A percentile compares a stretch with the other conserved stretches of the same genome.
Evolutionary conservation across 2,888 invertebrate species (phyloP).

Genomic region (Oscheius sp.): DNA sequence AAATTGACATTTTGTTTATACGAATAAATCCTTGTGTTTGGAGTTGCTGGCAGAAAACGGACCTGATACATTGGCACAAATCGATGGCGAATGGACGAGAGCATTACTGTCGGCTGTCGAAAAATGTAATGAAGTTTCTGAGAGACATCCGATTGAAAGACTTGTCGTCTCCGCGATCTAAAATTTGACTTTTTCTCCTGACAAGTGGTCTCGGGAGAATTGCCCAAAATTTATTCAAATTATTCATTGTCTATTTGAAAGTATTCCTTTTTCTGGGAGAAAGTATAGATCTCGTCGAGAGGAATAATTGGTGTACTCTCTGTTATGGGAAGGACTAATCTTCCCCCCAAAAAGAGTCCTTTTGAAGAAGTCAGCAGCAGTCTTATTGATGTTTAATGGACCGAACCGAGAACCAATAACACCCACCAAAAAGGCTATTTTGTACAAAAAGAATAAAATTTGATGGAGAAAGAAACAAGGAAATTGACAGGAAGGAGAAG

Average conservation of each 20-base stretch:
- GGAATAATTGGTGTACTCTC: background rate
- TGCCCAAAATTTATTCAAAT: background rate
- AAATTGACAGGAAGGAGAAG: no score
- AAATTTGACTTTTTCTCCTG: slow-evolving; percentile 2
- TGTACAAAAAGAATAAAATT: background rate
- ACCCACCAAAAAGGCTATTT: background rate
- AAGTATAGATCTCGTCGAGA: no score
- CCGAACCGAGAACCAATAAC: slow-evolving; percentile 12
- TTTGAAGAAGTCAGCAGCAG: background rate
- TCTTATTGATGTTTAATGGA: slow-evolving; percentile 23
- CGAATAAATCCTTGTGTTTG: slow-evolving; percentile 10
- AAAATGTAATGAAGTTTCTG: slow-evolving; percentile 54
- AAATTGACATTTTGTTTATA: slow-evolving; percentile 22
- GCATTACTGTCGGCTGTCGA: slow-evolving; percentile 48
- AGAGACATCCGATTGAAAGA: slow-evolving; percentile 45
- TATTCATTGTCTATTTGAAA: background rate
- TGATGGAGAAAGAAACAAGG: no score
- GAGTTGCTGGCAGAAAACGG: background rate
- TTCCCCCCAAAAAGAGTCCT: background rate
- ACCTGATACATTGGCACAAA: slow-evolving; percentile 41
- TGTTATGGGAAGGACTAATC: background rate
- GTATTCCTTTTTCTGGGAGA: no score
- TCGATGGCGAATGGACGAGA: slow-evolving; percentile 55
- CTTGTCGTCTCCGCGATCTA: background rate
- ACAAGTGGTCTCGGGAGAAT: background rate